Base-by-base conservation (phyloP, 30 jellyfish, hydroid and myxozoan genomes). In the Mastigias papua region DNA sequence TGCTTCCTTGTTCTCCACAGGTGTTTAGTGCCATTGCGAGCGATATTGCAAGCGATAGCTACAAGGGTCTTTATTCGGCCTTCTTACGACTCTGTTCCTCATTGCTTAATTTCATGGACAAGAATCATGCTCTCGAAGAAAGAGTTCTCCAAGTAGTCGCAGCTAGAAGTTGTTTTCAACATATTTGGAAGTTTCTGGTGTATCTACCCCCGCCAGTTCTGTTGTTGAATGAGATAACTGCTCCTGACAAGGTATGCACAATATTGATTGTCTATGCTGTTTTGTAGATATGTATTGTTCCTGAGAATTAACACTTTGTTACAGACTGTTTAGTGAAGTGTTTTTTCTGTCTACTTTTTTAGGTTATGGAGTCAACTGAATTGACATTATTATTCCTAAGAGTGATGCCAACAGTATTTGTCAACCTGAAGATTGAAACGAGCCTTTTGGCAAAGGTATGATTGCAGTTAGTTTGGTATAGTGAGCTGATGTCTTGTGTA, bases 141-240 rank as follows among this genome's bases (percentile, higher is more conserved):
- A 90, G 81, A 34, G 29, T 79, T 51, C 76, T 80, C 5, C 94
- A 92, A 68, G 86, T 49, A 2, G 67, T 86, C 16, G 96, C 88
- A 17, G 86, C 93, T 11, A 92, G 96, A 69, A 86, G 92, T 31
- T 69, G 86, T 19, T 92, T 85, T 61, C 86, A 76, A 25, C 93
- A 84, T 68, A 82, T 86, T 57, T 92, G 98, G 98, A 69, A 30
- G 20, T 73, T 86, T 82, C 70, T 86, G 69, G 87, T n/a, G 50
- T 32, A 63, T 37, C 46, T 92, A 71, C 96, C 98, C 1, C 82
- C 89, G n/a, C 96, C 98, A 11, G 58, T 81, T 1, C 48, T 71
- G 22, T 68, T 76, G 28, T 71, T 83, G 27, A 61, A 58, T 32
- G 78, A 81, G 22, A 54, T 91, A 0, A n/a, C 34, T 8, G 71